These are phyloP conservation scores for Stenurella melanura DNA, from an alignment of 2,888 invertebrate species.

Conservation along the genomic window DNA sequence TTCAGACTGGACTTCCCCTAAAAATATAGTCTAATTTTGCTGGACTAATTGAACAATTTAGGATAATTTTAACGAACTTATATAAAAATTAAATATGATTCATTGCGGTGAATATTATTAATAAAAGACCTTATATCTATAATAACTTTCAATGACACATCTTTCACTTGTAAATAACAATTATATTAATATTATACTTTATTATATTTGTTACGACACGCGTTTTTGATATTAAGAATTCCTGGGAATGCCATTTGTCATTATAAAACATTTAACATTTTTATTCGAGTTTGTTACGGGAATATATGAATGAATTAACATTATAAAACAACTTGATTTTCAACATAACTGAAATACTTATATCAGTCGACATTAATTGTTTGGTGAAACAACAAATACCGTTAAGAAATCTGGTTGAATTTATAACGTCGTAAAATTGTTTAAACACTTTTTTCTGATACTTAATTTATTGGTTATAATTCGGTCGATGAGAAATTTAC, in stretches of 20 bases:
- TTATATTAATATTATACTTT: slow-evolving; percentile 45
- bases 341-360: slow-evolving; percentile 44
- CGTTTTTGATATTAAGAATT: slow-evolving; percentile 59
- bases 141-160: slow-evolving; percentile 38
- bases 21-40: too few species aligned
- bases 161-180: slow-evolving; percentile 38
- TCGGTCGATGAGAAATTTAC: slow-evolving; percentile 15
- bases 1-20: too few species aligned
- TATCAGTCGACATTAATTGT: slow-evolving; percentile 30
- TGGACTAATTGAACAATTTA: not conserved
- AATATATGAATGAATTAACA: slow-evolving; percentile 59
- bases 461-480: slow-evolving; percentile 33
- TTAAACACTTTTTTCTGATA: not conserved
- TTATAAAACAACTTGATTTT: slow-evolving; percentile 48
- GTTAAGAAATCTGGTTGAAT: slow-evolving; percentile 35
- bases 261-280: slow-evolving; percentile 62
- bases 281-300: slow-evolving; percentile 53
- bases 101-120: slow-evolving; percentile 4
- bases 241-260: slow-evolving; percentile 53
- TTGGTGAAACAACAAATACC: slow-evolving; percentile 19
- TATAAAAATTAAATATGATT: not conserved
- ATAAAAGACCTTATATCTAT: slow-evolving; percentile 9
- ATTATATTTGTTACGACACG: slow-evolving; percentile 48
- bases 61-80: slow-evolving; percentile 2
- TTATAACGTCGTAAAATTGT: slow-evolving; percentile 33